Evolutionary conservation across 1,140 invertebrate genomes (phyloP), one percentile per base, ranked within the genome.

Genomic region (Drosophila trapezifrons): DNA sequence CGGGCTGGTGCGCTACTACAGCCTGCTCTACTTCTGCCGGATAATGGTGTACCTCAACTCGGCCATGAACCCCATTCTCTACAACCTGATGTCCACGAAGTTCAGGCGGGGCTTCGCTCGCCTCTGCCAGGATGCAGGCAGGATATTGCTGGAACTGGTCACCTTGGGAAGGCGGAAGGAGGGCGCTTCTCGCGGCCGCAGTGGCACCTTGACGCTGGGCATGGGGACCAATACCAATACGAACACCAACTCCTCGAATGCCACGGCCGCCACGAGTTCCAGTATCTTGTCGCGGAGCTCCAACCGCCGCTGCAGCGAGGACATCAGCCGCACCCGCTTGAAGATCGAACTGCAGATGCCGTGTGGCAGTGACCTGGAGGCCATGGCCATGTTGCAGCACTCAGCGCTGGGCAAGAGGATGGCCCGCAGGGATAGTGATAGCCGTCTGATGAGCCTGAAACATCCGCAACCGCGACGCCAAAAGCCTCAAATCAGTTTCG

Each of bases 71-170:
- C 97, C 97, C 4, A 97, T 98, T 76, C 93, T 98, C 15, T 98
- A 98, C 92, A 97, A 97, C 91, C 93, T 97, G 13, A 97, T 97
- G 95, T 97, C 96, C n/a, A 97, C 96, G 0, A 98, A 98, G 92
- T 98, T 98, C 92, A 94, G 97, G 12, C 95, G 95, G 17, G 97
- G 96, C 0, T 98, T 98, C 80, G 92, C 95, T 9, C 95, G 94
- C 51, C 80, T 97, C 10, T 96, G 45, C 93, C 95, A 76, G 45
- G 69, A 73, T 40, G 70, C 58, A 5, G 80, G 75, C 8, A 42
- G 56, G 10, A 82, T 93, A 0, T 58, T 92, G 17, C 78, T 91
- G 0, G 35, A 57, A 7, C 47, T 91, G 6, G 20, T 90, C 6
- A 87, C 80, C 2, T 64, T 90, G 22, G 85, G 83, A 5, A 70